Base-by-base conservation (phyloP, 2,113 vertebrate genomes). In the Tringa solitaria region DNA sequence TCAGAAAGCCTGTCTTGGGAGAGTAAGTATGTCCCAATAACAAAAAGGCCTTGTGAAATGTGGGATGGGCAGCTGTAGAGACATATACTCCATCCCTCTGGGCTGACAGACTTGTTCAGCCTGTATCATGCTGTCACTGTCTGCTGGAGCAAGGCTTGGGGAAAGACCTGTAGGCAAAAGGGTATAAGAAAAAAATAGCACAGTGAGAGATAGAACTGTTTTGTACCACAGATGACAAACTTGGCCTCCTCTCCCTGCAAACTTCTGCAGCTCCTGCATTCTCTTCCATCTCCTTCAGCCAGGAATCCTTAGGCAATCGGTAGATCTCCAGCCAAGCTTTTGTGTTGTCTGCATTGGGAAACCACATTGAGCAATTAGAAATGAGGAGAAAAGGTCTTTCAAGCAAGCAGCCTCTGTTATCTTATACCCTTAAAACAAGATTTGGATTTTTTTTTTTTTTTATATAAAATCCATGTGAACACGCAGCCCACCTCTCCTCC, bases 271-370 rank as follows among this genome's bases (percentile, higher is more conserved):
- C 18, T 22, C 14, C 30, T 27, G 84, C 26, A 14, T 39, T 81
- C 37, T 97, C 61, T 48, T 98, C 97, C 24, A 96, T 48, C 76
- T 99, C 98, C 92, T 96, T 98, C 80, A 98, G 90, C 99, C 99
- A 99, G 53, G 96, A 90, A 56, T 98, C 98, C 90, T 97, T 97
- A 39, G 98, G 99, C 96, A 99, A 97, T 51, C 87, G 96, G 95
- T 98, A 98, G 67, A 99, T 94, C 43, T 99, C 98, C 48, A 99
- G 98, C 98, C 98, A 99, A 92, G 95, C 51, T 20, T 96, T 97
- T 32, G 96, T 97, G 6, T 87, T 97, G 69, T 98, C 99, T 99
- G 96, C 46, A 27, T 96, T 77, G 94, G 85, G 95, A 97, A 94
- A 97, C 11, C 51, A 41, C 1, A 3, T 80, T 94, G 90, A 96